Conservation (phyloP, 2,113 vertebrate genomes). For the Mormyrus lacerda region DNA sequence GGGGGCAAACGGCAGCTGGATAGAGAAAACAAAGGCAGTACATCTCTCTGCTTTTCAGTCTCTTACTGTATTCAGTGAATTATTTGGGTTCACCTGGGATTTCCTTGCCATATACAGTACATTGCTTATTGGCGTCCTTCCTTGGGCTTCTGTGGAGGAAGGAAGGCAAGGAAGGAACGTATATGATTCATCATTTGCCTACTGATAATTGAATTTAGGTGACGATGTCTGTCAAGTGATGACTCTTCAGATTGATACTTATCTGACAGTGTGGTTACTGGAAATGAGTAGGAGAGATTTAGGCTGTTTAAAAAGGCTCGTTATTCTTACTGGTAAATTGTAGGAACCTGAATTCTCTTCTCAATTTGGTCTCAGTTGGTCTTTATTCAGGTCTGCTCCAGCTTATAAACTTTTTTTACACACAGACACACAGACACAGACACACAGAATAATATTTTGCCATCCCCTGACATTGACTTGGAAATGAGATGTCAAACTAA, state of each 20-base stretch:
- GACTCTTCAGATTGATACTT: neutral
- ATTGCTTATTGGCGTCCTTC: neutral
- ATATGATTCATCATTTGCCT: neutral
- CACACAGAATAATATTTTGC: neutral
- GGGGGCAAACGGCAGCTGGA: neutral
- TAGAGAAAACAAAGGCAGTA: neutral
- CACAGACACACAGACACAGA: neutral
- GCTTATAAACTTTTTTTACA: neutral
- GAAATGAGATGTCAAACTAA: neutral
- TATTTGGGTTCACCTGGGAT: neutral
- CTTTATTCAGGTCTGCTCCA: neutral
- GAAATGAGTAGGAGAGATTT: neutral
- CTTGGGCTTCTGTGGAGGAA: neutral
- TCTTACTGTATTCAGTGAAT: neutral
- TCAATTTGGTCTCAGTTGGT: neutral
- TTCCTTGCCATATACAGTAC: neutral
- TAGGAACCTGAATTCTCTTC: neutral
- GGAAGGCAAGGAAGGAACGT: neutral
- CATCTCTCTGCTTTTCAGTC: neutral
- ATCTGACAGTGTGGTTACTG: neutral
- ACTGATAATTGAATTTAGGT: neutral
- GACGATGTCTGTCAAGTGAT: neutral
- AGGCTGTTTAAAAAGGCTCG: neutral
- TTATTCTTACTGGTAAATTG: neutral
- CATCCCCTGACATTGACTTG: neutral